Evolutionary conservation across 2,888 invertebrate genomes (phyloP).

Genomic region (Lasioglossum pauxillum): DNA sequence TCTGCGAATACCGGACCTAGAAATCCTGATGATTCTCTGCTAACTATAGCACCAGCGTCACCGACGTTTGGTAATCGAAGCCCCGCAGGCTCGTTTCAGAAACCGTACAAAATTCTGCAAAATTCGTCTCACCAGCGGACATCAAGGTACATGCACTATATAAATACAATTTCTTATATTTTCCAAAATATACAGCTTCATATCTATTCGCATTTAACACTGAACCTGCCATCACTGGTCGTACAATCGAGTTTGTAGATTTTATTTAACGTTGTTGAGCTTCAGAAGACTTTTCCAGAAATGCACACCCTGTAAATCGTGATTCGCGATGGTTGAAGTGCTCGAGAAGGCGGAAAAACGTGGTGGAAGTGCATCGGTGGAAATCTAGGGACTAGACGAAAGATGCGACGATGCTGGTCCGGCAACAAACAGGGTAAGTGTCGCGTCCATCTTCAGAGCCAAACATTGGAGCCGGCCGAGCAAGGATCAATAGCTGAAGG

Average conservation of each 20-base stretch:
- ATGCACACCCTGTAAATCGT: neutral
- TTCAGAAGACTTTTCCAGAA: neutral
- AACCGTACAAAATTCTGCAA: neutral
- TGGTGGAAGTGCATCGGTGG: neutral
- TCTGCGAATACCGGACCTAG: neutral
- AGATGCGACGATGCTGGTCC: neutral
- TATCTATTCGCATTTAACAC: neutral
- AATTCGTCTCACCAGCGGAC: neutral
- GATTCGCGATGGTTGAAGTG: neutral
- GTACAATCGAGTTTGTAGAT: neutral
- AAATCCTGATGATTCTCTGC: slow-evolving; percentile 6
- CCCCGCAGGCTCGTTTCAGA: neutral
- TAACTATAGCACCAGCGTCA: neutral
- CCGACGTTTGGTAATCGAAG: neutral
- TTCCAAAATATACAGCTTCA: neutral
- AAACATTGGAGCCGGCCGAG: slow-evolving; percentile 35
- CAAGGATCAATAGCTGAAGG: slow-evolving; percentile 58
- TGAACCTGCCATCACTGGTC: too few relatives aligned
- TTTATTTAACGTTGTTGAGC: neutral
- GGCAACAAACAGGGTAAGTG: slow-evolving; percentile 27
- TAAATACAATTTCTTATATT: neutral
- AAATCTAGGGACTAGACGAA: neutral
- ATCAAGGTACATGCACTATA: neutral
- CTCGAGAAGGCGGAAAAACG: neutral
- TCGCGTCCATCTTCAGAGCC: slow-evolving; percentile 19